A percentile compares a stretch with the other conserved stretches of the same genome.
phyloP scores from a whole-genome alignment of 35 echinoderm and acorn worm species.

The Diadema setosum region DNA sequence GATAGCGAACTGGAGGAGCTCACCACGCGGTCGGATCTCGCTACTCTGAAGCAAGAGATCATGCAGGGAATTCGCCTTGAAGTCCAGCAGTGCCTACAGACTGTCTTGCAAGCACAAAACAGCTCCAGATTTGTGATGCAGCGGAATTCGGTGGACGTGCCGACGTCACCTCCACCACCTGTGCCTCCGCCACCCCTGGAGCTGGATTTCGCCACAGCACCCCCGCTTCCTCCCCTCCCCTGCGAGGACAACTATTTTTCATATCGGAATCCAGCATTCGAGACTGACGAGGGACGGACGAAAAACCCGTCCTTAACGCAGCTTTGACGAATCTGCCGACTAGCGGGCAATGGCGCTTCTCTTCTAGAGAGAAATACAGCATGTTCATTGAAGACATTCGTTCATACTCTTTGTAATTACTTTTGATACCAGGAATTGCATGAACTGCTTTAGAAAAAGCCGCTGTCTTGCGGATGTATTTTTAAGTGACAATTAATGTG shows the following conservation, averaged over 20 bases:
- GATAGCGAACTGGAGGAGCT: not conserved
- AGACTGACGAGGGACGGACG: not conserved
- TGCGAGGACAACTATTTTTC: not conserved
- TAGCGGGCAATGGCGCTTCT: no score
- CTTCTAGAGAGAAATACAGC: no score
- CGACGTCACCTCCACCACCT: not conserved
- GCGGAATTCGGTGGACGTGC: not conserved
- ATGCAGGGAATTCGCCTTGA: not conserved
- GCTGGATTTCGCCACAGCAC: not conserved
- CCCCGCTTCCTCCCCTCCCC: not conserved
- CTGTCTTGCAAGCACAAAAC: not conserved
- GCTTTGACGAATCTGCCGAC: no score
- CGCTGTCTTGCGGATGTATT: no score
- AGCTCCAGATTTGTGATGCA: not conserved
- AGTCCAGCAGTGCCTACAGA: not conserved
- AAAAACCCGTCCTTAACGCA: not conserved
- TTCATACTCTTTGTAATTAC: no score
- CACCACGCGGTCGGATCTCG: not conserved
- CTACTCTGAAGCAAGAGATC: not conserved
- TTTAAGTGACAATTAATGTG: no score
- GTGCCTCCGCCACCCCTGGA: not conserved
- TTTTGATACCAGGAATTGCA: no score
- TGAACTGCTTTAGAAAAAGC: no score
- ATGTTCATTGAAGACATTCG: no score
- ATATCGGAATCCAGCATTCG: not conserved